Percentiles rank a stretch among this genome's conserved stretches.
Conservation (phyloP, 2,888 invertebrate genomes). For the Tortrix viridana region DNA sequence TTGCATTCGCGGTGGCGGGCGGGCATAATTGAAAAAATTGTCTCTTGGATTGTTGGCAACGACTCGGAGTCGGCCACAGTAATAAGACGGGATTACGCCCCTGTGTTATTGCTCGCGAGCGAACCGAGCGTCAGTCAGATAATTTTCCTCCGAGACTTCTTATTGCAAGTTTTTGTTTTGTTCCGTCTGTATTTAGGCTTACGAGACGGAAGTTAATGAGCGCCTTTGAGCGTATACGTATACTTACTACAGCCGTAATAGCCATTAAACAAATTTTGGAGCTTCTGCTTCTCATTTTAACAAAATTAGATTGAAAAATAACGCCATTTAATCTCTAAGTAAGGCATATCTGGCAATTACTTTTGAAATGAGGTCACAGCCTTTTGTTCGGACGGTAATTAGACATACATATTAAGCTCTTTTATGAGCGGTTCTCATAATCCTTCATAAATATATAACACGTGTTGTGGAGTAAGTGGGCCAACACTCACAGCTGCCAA, state of each 20-base stretch:
- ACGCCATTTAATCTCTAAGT: neutral
- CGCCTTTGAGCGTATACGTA: conserved; percentile 16
- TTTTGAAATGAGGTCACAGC: conserved; percentile 8
- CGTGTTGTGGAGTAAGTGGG: conserved; percentile 60
- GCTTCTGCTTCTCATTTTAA: conserved; percentile 7
- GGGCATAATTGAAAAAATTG: conserved; percentile 77
- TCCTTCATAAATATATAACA: conserved; percentile 46
- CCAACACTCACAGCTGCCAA: conserved; percentile 59
- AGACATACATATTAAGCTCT: conserved; percentile 32
- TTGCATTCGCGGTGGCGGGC: conserved; percentile 67
- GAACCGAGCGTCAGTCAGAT: conserved; percentile 38
- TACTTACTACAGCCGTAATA: conserved; percentile 9
- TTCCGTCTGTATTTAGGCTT: conserved; percentile 26
- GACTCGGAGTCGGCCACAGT: conserved; percentile 48
- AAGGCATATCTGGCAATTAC: neutral
- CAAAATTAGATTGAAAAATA: conserved; percentile 1
- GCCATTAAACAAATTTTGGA: conserved; percentile 28
- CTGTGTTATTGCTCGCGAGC: conserved; percentile 44
- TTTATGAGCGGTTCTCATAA: conserved; percentile 31
- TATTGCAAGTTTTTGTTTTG: conserved; percentile 31
- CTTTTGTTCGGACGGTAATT: conserved; percentile 20
- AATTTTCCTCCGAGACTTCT: conserved; percentile 32
- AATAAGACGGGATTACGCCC: conserved; percentile 68
- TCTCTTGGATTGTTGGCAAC: conserved; percentile 70
- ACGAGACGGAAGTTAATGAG: conserved; percentile 24